These are phyloP conservation scores for Acanthornis magna DNA, from an alignment of 2,797 vertebrate genomes.

Conservation along the genomic window DNA sequence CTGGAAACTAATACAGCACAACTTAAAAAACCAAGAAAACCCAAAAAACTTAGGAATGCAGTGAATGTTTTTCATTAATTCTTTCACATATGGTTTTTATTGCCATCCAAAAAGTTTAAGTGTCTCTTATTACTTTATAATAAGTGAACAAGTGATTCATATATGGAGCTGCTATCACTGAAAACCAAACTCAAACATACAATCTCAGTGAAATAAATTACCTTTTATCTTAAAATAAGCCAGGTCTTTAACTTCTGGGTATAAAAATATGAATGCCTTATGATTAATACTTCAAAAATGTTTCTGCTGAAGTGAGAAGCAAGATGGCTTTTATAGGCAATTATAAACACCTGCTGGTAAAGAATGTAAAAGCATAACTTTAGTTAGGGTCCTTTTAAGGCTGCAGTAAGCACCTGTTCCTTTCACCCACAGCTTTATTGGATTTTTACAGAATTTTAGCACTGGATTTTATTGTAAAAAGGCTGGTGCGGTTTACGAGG, in stretches of 20 bases:
- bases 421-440: not conserved
- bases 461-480: not conserved
- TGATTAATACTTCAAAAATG: not conserved
- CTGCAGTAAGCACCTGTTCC: not conserved
- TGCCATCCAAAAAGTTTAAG: constrained; percentile 1
- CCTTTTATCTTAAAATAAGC: constrained; percentile 12
- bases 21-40: not conserved
- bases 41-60: not conserved
- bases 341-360: constrained; percentile 26
- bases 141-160: constrained; percentile 38
- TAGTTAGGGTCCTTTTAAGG: not conserved
- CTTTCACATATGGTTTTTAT: constrained; percentile 44
- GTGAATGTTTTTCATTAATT: constrained; percentile 37
- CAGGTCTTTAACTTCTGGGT: not conserved
- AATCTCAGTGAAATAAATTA: not conserved
- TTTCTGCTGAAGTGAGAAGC: constrained; percentile 20
- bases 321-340: not conserved
- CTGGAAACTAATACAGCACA: constrained; percentile 21
- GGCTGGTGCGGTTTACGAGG: not conserved
- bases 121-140: constrained; percentile 15
- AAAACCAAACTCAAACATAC: not conserved
- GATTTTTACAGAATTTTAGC: not conserved
- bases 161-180: not conserved
- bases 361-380: not conserved
- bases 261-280: not conserved